Base-by-base conservation (phyloP, 2,113 vertebrate genomes). In the Mustela lutreola region DNA sequence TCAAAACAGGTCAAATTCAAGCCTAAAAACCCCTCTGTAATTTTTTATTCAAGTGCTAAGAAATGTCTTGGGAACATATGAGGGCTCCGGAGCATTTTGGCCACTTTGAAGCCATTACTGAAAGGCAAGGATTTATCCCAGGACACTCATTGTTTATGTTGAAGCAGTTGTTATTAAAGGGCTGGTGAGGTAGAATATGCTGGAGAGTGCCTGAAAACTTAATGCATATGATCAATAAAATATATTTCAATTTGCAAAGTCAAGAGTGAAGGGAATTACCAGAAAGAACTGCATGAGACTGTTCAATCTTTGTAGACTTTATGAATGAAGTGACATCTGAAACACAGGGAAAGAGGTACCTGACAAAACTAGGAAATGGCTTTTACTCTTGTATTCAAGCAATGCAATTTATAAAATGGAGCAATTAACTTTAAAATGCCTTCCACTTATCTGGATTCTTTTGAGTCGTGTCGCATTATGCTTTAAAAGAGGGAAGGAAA, bases 401-500 rank as follows among this genome's bases (percentile, higher is more conserved):
- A 78, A 48, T 3, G 24, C 62, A 97, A 83, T 92, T 95, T 97
- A 76, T 76, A 71, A 97, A 98, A 88, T 21, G 90, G 67, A 90
- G 84, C 80, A 91, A 92, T 98, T 96, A 95, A 83, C 96, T 96
- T 94, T 3, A 80, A 83, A 94, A 82, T 93, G 81, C 24, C 80
- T 78, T 70, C 95, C 73, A 75, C 94, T 91, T 90, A 80, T 95
- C 67, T 93, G 88, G 97, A 94, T 39, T 97, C 11, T 39, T 97
- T 86, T 96, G 90, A 98, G 90, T 48, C 71, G 21, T 62, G 62
- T 36, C 63, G 1, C 28, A 36, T 75, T 97, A 86, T 97, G 96
- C 92, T 94, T 97, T 89, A 89, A 95, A 97, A 71, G 6, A 71
- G 73, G 86, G 26, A 95, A 93, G 79, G 91, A 97, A 98, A 87